Conservation (phyloP, 2,888 invertebrate species). For the Protonemura montana region DNA sequence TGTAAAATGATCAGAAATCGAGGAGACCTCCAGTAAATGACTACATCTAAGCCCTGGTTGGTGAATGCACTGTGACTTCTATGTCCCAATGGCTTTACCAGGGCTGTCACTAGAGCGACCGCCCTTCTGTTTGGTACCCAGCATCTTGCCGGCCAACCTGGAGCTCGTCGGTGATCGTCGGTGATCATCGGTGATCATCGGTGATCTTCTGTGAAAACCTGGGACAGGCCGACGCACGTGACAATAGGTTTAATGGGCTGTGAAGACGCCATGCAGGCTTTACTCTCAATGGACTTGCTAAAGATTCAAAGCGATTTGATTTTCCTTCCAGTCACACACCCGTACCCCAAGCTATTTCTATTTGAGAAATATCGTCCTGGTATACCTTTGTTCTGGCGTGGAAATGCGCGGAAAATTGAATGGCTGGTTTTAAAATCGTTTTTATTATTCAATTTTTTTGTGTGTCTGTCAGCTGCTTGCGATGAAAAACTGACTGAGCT, state of each 20-base stretch:
- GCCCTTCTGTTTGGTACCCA: no score
- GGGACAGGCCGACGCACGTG: no score
- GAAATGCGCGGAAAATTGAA: not conserved
- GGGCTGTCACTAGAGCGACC: no score
- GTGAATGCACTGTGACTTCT: no score
- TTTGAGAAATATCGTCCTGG: not conserved
- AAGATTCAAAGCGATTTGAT: not conserved
- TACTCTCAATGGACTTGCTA: not conserved
- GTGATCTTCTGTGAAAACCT: no score
- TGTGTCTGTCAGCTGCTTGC: not conserved
- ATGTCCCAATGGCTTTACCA: no score
- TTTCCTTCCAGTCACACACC: not conserved
- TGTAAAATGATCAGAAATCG: no score
- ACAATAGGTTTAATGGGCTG: not conserved
- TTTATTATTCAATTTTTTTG: constrained; percentile 2
- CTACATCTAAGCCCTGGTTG: no score
- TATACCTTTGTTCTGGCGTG: not conserved
- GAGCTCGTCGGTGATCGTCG: no score
- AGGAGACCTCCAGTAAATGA: no score
- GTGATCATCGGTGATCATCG: no score
- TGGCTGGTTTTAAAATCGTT: not conserved
- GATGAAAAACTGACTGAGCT: not conserved
- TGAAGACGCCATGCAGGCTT: not conserved
- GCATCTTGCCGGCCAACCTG: no score
- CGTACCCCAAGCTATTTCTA: not conserved